These are phyloP conservation scores for Atta texana DNA, from an alignment of 1,140 invertebrate species.

Conservation along the genomic window DNA sequence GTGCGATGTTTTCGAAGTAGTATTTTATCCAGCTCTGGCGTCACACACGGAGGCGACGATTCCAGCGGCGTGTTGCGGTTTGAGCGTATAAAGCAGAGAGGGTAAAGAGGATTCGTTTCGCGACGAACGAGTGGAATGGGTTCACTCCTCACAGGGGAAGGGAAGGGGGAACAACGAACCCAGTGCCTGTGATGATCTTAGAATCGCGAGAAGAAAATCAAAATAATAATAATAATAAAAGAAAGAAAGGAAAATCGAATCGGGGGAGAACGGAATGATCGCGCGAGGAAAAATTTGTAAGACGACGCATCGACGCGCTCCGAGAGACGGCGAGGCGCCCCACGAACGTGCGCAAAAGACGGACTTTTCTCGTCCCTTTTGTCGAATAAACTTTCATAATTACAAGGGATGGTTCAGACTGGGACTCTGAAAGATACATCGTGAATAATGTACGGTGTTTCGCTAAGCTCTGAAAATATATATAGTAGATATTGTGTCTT, in stretches of 20 bases:
- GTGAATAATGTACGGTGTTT: background rate
- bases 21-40: conserved; percentile 61
- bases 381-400: background rate
- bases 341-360: conserved; percentile 53
- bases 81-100: conserved; percentile 21
- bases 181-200: conserved; percentile 4
- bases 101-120: conserved; percentile 21
- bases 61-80: conserved; percentile 18
- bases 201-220: conserved; percentile 34
- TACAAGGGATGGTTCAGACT: conserved; percentile 8
- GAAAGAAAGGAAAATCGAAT: background rate
- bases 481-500: background rate
- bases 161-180: background rate
- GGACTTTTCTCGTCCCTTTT: too few species aligned
- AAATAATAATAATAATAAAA: background rate
- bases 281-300: conserved; percentile 64
- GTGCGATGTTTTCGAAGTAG: conserved; percentile 49
- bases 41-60: conserved; percentile 26
- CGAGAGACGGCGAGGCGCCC: conserved; percentile 55
- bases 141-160: background rate
- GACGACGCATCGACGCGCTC: conserved; percentile 75
- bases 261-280: conserved; percentile 26
- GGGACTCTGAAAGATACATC: background rate
- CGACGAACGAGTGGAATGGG: conserved; percentile 16
- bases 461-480: background rate